These are phyloP conservation scores for Cantharis rustica DNA, from an alignment of 2,888 invertebrate genomes.

Conservation along the genomic window DNA sequence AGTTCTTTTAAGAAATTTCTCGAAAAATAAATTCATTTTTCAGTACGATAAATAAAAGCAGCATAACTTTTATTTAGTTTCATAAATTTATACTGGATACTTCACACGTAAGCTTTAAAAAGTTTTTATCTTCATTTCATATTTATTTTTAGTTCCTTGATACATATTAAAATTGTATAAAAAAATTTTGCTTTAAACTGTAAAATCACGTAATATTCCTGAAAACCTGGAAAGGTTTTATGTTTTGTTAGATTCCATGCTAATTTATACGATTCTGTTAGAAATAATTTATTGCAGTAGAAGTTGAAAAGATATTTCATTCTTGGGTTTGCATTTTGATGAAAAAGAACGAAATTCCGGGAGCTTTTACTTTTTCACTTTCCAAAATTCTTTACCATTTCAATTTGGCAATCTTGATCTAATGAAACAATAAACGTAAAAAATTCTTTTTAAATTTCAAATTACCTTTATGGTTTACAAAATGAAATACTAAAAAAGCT, in stretches of 20 bases:
- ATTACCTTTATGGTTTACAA: background rate
- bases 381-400: background rate
- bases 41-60: background rate
- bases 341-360: background rate
- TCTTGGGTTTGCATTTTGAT: background rate
- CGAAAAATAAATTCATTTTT: background rate
- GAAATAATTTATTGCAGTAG: background rate
- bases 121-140: background rate
- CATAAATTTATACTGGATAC: background rate
- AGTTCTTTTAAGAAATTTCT: background rate
- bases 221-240: background rate
- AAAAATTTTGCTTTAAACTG: background rate
- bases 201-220: background rate
- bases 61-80: background rate
- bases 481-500: background rate
- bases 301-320: background rate
- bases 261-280: background rate
- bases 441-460: background rate
- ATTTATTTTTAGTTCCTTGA: background rate
- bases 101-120: background rate
- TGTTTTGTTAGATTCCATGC: background rate
- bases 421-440: background rate
- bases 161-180: background rate
- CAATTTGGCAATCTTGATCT: background rate
- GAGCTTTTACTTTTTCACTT: background rate